Percentiles rank a stretch among this genome's conserved stretches.
Conservation (phyloP, 2,113 vertebrate genomes). For the Pelmatolapia mariae region DNA sequence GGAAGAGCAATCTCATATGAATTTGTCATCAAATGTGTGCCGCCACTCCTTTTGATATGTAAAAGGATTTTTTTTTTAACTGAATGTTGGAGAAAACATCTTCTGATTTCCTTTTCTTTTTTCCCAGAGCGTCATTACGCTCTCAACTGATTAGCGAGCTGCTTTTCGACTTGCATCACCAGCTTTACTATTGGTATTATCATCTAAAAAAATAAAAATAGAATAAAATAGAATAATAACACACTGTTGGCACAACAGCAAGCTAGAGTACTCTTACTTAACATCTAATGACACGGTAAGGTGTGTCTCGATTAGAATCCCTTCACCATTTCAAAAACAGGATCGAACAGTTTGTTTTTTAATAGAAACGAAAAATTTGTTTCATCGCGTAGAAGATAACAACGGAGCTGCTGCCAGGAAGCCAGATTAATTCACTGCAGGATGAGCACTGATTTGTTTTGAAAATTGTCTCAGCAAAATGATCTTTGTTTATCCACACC, state of each 20-base stretch:
- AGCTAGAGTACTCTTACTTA: not conserved
- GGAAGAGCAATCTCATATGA: slow-evolving; percentile 18
- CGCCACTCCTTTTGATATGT: not conserved
- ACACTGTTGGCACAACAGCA: not conserved
- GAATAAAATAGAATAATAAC: not conserved
- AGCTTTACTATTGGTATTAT: not conserved
- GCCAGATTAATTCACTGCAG: slow-evolving; percentile 16
- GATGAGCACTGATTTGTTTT: slow-evolving; percentile 18
- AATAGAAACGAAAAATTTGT: not conserved
- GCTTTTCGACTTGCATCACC: not conserved
- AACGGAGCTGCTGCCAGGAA: not conserved
- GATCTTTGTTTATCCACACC: slow-evolving; percentile 19
- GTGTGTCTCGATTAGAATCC: not conserved
- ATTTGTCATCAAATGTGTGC: slow-evolving; percentile 20
- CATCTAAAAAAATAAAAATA: not conserved
- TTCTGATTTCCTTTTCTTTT: not conserved
- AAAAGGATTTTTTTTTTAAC: slow-evolving; percentile 1
- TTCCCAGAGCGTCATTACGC: not conserved
- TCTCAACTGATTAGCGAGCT: not conserved
- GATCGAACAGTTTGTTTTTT: slow-evolving; percentile 1
- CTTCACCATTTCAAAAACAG: not conserved
- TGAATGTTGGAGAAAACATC: not conserved
- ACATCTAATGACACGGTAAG: not conserved
- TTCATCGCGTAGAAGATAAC: not conserved
- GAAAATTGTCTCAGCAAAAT: slow-evolving; percentile 7